Evolutionary conservation across 2,888 invertebrate species (phyloP), one percentile per base, ranked within the genome.

Genomic region (Drosophila peninsularis): DNA sequence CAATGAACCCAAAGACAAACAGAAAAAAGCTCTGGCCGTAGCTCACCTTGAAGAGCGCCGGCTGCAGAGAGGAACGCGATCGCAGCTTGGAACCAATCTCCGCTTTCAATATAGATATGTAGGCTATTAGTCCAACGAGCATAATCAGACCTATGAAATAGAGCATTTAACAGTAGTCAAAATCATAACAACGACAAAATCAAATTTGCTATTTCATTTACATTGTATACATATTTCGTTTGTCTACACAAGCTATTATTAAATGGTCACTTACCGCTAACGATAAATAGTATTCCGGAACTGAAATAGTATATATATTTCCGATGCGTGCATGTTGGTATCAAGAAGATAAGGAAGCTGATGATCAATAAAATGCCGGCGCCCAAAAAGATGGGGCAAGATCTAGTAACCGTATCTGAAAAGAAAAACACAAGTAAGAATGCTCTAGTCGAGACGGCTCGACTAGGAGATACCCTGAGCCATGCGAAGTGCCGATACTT

Each of bases 101-200:
- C 11, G 97, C 96, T 93, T 98, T 98, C 92, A 98, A 96, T 89
- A 97, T 96, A 62, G 97, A 97, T 93, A 98, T 97, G 94, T 97
- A 98, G 94, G 97, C 97, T 90, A 98, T 97, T 92, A 98, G 95
- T 53, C 97, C 98, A 81, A 97, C 96, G 85, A 98, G 94, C 96
- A 98, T 97, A 78, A 97, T 94, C 75, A 98, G 94, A 91, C 97
- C 98, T 97, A 53, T 1, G 14, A 10, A 50, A 24, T 14, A 30
- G 52, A 27, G 24, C 0, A 17, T 10, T 30, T 13, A 32, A 13
- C 19, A 45, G 10, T 27, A 17, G 27, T n/a, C 10, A 7, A 1
- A 30, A 32, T 7, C 21, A 42, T 14, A 21, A 4, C 24, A 9
- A 13, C 42, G n/a, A 24, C 21, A 1, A 27, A 27, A 45, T 13